Percentiles rank a stretch among this genome's conserved stretches.
phyloP scores from a whole-genome alignment of 1,140 invertebrate species.

The Cataglyphis hispanica region DNA sequence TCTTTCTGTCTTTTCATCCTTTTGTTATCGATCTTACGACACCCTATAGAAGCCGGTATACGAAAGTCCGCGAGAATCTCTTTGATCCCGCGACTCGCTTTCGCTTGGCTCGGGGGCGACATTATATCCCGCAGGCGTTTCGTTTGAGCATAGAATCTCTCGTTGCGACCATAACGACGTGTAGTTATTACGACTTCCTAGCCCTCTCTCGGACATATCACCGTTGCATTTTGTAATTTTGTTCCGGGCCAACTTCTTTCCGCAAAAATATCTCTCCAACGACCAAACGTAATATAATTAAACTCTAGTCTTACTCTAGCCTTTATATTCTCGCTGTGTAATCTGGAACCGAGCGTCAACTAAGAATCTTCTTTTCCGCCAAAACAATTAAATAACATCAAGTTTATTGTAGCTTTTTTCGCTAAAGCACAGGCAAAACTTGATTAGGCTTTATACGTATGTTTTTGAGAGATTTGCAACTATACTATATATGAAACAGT shows the following conservation, averaged over 20 bases:
- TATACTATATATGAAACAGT: too few species aligned
- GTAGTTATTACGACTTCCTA: conserved; percentile 70
- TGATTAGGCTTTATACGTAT: not conserved
- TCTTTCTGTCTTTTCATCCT: not conserved
- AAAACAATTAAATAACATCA: conserved; percentile 19
- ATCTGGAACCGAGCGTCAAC: not conserved
- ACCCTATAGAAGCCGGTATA: not conserved
- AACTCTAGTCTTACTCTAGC: too few species aligned
- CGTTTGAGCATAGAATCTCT: conserved; percentile 73
- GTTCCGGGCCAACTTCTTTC: not conserved
- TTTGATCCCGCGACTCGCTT: conserved; percentile 69
- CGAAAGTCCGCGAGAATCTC: conserved; percentile 56
- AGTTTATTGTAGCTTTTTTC: not conserved
- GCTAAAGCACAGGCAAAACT: not conserved
- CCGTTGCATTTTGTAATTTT: conserved; percentile 38
- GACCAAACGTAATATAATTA: conserved; percentile 4
- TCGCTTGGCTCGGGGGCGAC: conserved; percentile 53
- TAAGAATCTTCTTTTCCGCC: not conserved
- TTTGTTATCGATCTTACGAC: conserved; percentile 6
- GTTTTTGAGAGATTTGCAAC: not conserved
- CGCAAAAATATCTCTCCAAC: conserved; percentile 16
- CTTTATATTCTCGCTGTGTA: not conserved
- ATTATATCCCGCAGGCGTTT: conserved; percentile 68
- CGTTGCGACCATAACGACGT: conserved; percentile 68
- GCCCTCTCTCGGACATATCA: conserved; percentile 5